Percentiles rank a stretch among this genome's conserved stretches.
Evolutionary conservation across 2,888 invertebrate species (phyloP).

Genomic region (Prenolepis imparis): DNA sequence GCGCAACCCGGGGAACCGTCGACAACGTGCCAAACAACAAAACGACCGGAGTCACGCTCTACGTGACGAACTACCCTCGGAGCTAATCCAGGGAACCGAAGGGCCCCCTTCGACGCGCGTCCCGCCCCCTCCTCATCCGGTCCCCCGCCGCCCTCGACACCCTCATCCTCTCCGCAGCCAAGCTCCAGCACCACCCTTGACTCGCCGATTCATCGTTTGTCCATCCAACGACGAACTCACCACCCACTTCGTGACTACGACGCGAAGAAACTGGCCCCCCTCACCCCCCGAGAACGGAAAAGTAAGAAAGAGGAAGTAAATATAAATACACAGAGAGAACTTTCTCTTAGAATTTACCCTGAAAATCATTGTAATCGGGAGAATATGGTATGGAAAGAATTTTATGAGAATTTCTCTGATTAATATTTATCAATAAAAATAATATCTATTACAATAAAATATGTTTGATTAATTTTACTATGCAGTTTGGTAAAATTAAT

Average conservation of each 20-base stretch:
- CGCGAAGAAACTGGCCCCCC: neutral
- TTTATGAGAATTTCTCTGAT: too few relatives aligned
- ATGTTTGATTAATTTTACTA: too few relatives aligned
- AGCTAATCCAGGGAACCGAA: constrained; percentile 82
- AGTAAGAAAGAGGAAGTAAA: too few relatives aligned
- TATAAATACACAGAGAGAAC: too few relatives aligned
- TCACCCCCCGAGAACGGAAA: too few relatives aligned
- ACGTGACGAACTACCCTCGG: constrained; percentile 85
- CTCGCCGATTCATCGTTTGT: constrained; percentile 44
- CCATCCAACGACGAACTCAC: constrained; percentile 18
- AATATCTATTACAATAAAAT: too few relatives aligned
- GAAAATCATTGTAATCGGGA: too few relatives aligned
- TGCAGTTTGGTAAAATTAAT: too few relatives aligned
- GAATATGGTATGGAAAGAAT: too few relatives aligned
- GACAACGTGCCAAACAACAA: constrained; percentile 85
- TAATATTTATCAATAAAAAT: too few relatives aligned
- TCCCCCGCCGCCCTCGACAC: constrained; percentile 62
- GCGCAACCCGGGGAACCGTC: constrained; percentile 79
- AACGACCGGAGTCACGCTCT: constrained; percentile 85
- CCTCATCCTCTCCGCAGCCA: constrained; percentile 18
- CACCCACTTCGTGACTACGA: constrained; percentile 14
- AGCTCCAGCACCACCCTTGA: constrained; percentile 53
- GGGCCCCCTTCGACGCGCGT: constrained; percentile 73
- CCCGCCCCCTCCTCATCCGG: constrained; percentile 48
- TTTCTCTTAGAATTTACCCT: too few relatives aligned